Conservation (phyloP, 2,888 invertebrate species). For the Linnaemya vulpina region DNA sequence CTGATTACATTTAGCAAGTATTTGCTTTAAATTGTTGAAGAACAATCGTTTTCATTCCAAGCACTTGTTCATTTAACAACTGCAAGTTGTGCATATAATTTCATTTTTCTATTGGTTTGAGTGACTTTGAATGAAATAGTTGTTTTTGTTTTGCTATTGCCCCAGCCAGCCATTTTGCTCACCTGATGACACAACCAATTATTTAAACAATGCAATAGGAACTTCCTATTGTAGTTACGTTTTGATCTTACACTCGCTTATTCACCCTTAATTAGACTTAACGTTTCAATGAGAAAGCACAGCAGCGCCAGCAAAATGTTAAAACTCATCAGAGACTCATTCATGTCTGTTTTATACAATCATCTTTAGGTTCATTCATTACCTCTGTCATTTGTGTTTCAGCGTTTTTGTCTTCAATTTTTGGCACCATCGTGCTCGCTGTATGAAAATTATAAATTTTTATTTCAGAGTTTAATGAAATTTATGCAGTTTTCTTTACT, state of each 20-base stretch:
- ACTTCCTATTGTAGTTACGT: slow-evolving; percentile 60
- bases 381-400: slow-evolving; percentile 50
- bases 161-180: slow-evolving; percentile 55
- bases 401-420: slow-evolving; percentile 38
- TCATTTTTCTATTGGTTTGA: slow-evolving; percentile 3
- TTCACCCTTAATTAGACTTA: slow-evolving; percentile 62
- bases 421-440: slow-evolving; percentile 43
- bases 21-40: slow-evolving; percentile 57
- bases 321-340: slow-evolving; percentile 56
- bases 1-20: slow-evolving; percentile 51
- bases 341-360: slow-evolving; percentile 48
- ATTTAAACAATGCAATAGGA: slow-evolving; percentile 65
- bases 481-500: slow-evolving; percentile 47
- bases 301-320: slow-evolving; percentile 48
- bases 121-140: slow-evolving; percentile 21
- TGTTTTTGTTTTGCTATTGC: neutral
- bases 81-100: slow-evolving; percentile 45
- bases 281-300: slow-evolving; percentile 42
- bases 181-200: slow-evolving; percentile 70
- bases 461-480: slow-evolving; percentile 16
- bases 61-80: slow-evolving; percentile 60
- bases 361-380: slow-evolving; percentile 37
- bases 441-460: slow-evolving; percentile 52
- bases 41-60: slow-evolving; percentile 46
- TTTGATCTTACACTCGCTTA: slow-evolving; percentile 37